phyloP scores from a whole-genome alignment of 2,888 invertebrate genomes.

The Dynastes tityus region DNA sequence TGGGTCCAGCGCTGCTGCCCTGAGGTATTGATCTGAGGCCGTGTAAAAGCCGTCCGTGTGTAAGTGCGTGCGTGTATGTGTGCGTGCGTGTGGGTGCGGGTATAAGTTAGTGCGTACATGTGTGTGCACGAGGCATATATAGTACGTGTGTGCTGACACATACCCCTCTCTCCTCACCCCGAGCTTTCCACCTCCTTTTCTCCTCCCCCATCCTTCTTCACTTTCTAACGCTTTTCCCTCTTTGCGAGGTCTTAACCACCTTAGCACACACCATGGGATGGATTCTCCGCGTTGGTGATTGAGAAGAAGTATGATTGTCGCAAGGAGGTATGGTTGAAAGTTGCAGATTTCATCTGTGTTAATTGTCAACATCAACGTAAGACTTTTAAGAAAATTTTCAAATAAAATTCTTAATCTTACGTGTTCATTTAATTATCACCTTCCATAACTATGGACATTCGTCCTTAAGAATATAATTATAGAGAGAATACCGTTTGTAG shows the following conservation, averaged over 20 bases:
- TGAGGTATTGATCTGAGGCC: slow-evolving; percentile 70
- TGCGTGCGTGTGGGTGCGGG: slow-evolving; percentile 1
- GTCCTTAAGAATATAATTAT: too few relatives aligned
- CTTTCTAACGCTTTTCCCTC: slow-evolving; percentile 22
- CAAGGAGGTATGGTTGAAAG: too few relatives aligned
- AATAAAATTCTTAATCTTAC: too few relatives aligned
- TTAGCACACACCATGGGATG: slow-evolving; percentile 41
- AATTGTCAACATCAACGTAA: too few relatives aligned
- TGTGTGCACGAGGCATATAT: slow-evolving; percentile 7
- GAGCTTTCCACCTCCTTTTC: slow-evolving; percentile 53
- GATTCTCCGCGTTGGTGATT: background rate
- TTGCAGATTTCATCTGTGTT: too few relatives aligned
- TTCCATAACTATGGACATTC: too few relatives aligned
- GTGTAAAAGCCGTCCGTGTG: slow-evolving; percentile 62
- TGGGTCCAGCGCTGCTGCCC: slow-evolving; percentile 71
- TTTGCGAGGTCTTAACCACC: slow-evolving; percentile 59
- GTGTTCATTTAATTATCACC: too few relatives aligned
- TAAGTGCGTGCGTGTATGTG: slow-evolving; percentile 56
- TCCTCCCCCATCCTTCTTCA: slow-evolving; percentile 57
- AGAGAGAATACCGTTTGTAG: too few relatives aligned
- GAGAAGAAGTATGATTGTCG: too few relatives aligned
- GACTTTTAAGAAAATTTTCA: too few relatives aligned
- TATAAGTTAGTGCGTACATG: slow-evolving; percentile 30
- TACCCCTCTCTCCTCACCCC: slow-evolving; percentile 58
- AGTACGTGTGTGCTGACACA: slow-evolving; percentile 63